phyloP scores from a whole-genome alignment of 2,888 invertebrate species.

The Bombylius major region DNA sequence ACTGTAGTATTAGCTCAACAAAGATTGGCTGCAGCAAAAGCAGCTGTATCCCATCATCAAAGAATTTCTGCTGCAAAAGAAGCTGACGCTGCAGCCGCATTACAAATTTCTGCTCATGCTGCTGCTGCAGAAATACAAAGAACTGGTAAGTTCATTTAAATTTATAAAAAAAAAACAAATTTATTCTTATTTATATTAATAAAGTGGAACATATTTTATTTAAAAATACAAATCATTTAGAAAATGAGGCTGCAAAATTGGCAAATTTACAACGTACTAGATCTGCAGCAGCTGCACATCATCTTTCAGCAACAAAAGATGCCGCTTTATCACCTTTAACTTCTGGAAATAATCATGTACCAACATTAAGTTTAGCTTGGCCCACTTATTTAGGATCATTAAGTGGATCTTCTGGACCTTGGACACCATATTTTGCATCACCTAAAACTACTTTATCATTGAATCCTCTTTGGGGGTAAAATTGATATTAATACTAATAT shows the following conservation, averaged over 20 bases:
- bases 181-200: background rate
- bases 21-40: conserved; percentile 54
- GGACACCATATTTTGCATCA: conserved; percentile 1
- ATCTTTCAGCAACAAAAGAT: conserved; percentile 47
- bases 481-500: background rate
- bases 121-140: conserved; percentile 58
- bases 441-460: background rate
- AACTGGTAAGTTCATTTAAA: conserved; percentile 37
- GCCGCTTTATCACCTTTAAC: conserved; percentile 39
- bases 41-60: conserved; percentile 57
- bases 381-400: background rate
- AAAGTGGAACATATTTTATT: background rate
- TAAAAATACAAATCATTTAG: conserved; percentile 21
- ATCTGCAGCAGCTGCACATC: conserved; percentile 43
- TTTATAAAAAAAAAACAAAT: background rate
- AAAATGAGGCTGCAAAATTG: conserved; percentile 46
- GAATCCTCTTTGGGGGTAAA: background rate
- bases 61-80: conserved; percentile 58
- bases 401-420: background rate
- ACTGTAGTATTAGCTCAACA: conserved; percentile 55
- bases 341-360: conserved; percentile 29
- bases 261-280: conserved; percentile 49
- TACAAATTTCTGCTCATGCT: conserved; percentile 54
- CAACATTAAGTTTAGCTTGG: conserved; percentile 18
- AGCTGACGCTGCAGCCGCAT: conserved; percentile 57